Conservation (phyloP, 2,113 vertebrate species). For the Alectura lathami region DNA sequence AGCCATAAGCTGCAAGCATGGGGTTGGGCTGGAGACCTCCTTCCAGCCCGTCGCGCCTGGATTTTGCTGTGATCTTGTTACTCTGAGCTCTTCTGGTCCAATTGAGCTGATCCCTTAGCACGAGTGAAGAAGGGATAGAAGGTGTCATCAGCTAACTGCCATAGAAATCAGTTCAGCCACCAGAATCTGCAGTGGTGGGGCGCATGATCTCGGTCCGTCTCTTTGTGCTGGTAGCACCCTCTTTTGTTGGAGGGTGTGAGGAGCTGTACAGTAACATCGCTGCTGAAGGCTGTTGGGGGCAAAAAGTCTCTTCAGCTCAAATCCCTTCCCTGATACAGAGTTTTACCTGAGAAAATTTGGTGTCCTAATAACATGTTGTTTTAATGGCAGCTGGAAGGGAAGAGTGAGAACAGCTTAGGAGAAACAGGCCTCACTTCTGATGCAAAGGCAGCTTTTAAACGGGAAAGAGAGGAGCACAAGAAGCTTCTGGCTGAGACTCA, state of each 20-base stretch:
- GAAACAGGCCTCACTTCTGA: conserved; percentile 63
- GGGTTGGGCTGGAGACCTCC: neutral
- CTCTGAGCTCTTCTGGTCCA: neutral
- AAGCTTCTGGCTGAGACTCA: conserved; percentile 91
- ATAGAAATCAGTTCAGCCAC: neutral
- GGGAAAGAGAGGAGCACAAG: conserved; percentile 88
- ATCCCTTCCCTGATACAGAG: neutral
- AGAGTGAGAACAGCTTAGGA: conserved; percentile 54
- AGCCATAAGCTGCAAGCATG: neutral
- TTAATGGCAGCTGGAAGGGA: conserved; percentile 76
- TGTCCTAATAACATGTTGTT: neutral
- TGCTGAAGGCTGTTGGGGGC: neutral
- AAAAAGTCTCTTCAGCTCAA: neutral
- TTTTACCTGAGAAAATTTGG: neutral
- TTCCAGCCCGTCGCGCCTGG: neutral
- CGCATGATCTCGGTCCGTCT: neutral
- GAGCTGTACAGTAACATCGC: neutral
- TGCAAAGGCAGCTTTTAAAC: conserved; percentile 71
- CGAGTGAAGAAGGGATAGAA: neutral
- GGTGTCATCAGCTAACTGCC: neutral
- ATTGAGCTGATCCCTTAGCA: neutral
- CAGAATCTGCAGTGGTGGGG: neutral
- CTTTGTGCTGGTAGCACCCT: neutral
- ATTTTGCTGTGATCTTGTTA: neutral
- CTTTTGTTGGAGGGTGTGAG: neutral